phyloP scores from a whole-genome alignment of 2,888 invertebrate species.

The Lacanobia oleracea region DNA sequence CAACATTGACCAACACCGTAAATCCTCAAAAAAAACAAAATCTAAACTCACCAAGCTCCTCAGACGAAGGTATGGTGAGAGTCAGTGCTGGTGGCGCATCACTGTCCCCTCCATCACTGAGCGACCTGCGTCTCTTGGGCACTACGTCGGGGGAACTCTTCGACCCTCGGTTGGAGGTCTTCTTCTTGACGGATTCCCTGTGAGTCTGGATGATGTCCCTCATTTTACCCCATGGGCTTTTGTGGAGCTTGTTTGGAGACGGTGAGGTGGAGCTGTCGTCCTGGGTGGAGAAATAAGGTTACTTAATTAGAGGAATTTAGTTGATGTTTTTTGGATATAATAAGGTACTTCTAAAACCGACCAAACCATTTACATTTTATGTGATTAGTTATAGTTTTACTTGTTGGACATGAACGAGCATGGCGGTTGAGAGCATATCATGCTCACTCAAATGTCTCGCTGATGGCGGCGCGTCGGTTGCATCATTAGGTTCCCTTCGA shows the following conservation, averaged over 20 bases:
- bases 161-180: slow-evolving; percentile 82
- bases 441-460: too few species aligned
- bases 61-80: slow-evolving; percentile 91
- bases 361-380: too few species aligned
- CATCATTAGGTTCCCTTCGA: too few species aligned
- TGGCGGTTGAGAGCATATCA: too few species aligned
- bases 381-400: too few species aligned
- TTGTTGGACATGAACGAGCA: too few species aligned
- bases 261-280: slow-evolving; percentile 88
- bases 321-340: not conserved
- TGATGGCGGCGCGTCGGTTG: too few species aligned
- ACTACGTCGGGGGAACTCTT: slow-evolving; percentile 85
- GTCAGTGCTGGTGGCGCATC: slow-evolving; percentile 89
- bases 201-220: slow-evolving; percentile 94
- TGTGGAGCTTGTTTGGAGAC: slow-evolving; percentile 89
- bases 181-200: slow-evolving; percentile 92
- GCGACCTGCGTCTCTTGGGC: slow-evolving; percentile 82
- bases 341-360: too few species aligned
- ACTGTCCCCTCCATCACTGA: slow-evolving; percentile 88
- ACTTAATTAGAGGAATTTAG: too few species aligned
- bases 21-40: slow-evolving; percentile 12
- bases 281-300: slow-evolving; percentile 66
- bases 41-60: slow-evolving; percentile 85
- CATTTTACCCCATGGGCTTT: slow-evolving; percentile 95
- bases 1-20: not conserved